Conservation (phyloP, 1,140 invertebrate species). For the Diorhabda sublineata region DNA sequence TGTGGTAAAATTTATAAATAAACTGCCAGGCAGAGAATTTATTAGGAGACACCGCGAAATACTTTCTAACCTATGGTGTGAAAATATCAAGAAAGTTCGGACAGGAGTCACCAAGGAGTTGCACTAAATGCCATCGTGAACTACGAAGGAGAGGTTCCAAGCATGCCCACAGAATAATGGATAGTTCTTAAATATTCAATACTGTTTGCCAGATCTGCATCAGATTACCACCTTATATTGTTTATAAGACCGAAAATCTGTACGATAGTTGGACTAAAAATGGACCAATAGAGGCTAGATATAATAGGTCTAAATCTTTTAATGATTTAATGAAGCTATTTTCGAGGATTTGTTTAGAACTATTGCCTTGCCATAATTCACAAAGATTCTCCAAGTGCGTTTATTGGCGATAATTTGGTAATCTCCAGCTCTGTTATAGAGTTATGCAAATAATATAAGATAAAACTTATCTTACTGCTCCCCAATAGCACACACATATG, state of each 20-base stretch:
- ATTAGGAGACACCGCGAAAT: background rate
- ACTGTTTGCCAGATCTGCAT: too few relatives aligned
- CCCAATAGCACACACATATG: too few relatives aligned
- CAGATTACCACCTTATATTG: too few relatives aligned
- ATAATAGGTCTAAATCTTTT: constrained; percentile 36
- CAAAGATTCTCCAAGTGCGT: background rate
- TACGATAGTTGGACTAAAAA: constrained; percentile 37
- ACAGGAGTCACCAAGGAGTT: background rate
- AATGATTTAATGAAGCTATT: constrained; percentile 37
- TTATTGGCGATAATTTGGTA: constrained; percentile 9
- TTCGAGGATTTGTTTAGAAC: constrained; percentile 32
- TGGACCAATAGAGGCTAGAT: constrained; percentile 33
- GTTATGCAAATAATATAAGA: too few relatives aligned
- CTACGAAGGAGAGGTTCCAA: constrained; percentile 38
- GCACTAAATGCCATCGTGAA: background rate
- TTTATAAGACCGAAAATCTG: constrained; percentile 33
- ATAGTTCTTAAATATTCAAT: background rate
- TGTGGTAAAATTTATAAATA: background rate
- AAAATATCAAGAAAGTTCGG: background rate
- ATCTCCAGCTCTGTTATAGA: background rate
- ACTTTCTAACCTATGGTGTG: background rate
- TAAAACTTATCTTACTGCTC: too few relatives aligned
- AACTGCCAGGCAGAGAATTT: background rate
- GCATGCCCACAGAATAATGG: constrained; percentile 24
- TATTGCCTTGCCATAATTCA: constrained; percentile 10